Evolutionary conservation across 2,113 vertebrate genomes (phyloP).

Genomic region (Oxygymnocypris stewartii): DNA sequence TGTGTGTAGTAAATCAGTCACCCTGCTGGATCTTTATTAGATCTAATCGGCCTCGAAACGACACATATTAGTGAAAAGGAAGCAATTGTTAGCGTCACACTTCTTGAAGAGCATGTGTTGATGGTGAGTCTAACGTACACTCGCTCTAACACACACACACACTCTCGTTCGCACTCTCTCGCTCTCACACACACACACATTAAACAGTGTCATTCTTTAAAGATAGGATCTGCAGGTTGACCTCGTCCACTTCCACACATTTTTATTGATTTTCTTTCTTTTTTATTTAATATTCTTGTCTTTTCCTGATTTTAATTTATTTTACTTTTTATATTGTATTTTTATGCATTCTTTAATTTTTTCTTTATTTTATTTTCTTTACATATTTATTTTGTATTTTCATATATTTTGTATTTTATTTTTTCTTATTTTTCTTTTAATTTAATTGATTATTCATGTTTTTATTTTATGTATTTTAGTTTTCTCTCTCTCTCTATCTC

Average conservation of each 20-base stretch:
- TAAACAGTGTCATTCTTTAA: neutral
- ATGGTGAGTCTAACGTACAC: neutral
- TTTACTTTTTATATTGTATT: neutral
- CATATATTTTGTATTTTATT: too few species aligned
- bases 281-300: too few species aligned
- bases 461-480: too few species aligned
- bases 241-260: neutral
- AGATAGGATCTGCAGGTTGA: neutral
- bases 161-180: too few species aligned
- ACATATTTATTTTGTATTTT: too few species aligned
- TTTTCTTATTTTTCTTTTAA: too few species aligned
- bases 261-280: neutral
- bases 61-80: too few species aligned
- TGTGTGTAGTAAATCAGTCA: neutral
- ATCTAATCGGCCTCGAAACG: too few species aligned
- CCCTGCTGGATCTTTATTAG: neutral
- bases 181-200: too few species aligned
- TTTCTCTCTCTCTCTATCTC: too few species aligned
- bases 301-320: neutral
- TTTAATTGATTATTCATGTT: too few species aligned
- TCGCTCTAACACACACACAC: too few species aligned
- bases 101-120: neutral
- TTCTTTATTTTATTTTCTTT: neutral
- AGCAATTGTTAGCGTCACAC: neutral
- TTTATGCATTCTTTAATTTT: neutral